These are phyloP conservation scores for Spodoptera littoralis DNA, from an alignment of 2,888 invertebrate genomes.

Conservation along the genomic window DNA sequence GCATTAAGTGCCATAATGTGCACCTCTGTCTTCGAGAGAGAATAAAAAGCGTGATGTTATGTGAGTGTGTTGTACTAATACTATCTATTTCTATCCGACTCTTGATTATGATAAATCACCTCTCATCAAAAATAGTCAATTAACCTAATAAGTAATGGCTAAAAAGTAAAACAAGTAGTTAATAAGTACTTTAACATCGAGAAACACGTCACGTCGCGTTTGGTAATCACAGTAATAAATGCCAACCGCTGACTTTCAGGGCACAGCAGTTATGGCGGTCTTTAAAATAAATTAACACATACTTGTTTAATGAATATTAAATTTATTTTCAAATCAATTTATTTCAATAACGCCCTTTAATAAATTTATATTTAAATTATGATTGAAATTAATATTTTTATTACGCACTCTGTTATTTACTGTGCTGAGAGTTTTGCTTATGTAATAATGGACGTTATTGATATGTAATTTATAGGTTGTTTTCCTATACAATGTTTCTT, in stretches of 20 bases:
- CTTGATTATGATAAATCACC: background rate
- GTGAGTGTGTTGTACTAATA: no score
- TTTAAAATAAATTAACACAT: slow-evolving; percentile 32
- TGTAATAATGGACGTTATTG: no score
- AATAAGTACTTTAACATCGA: slow-evolving; percentile 4
- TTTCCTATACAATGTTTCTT: no score
- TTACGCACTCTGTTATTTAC: no score
- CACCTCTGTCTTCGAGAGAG: no score
- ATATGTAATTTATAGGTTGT: no score
- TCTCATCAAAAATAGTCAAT: slow-evolving; percentile 16
- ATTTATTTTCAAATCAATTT: slow-evolving; percentile 15
- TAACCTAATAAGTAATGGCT: slow-evolving; percentile 23
- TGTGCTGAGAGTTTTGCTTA: no score
- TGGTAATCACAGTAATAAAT: slow-evolving; percentile 52
- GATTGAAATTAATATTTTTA: no score
- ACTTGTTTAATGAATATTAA: slow-evolving; percentile 18
- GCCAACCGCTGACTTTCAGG: slow-evolving; percentile 58
- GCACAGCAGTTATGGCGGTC: slow-evolving; percentile 15
- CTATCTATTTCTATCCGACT: background rate
- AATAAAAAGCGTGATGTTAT: no score
- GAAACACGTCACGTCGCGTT: slow-evolving; percentile 46
- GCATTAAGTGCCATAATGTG: no score
- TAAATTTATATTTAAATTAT: no score
- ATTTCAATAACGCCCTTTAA: no score
- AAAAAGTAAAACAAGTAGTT: slow-evolving; percentile 31